Evolutionary conservation across 2,797 vertebrate species (phyloP).

Genomic region (Manis javanica): DNA sequence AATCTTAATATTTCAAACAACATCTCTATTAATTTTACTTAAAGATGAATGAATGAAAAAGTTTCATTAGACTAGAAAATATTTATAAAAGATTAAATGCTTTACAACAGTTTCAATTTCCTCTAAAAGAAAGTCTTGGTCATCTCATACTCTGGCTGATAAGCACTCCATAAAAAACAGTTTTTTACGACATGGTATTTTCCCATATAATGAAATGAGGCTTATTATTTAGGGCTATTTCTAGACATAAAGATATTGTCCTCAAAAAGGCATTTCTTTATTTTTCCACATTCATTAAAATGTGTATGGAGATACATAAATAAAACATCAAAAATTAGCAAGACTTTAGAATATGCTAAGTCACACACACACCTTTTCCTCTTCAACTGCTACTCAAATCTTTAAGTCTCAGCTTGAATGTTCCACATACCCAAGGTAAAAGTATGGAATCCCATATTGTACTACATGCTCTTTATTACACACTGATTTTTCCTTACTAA

Average conservation of each 20-base stretch:
- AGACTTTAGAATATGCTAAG: conserved; percentile 46
- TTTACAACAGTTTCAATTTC: conserved; percentile 59
- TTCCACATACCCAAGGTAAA: background rate
- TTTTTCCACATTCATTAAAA: conserved; percentile 54
- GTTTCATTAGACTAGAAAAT: conserved; percentile 41
- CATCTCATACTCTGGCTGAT: conserved; percentile 48
- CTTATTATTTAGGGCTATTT: conserved; percentile 45
- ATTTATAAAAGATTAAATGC: conserved; percentile 32
- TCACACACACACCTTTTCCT: background rate
- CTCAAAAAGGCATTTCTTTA: background rate
- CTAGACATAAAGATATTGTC: background rate
- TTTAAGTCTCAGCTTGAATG: background rate
- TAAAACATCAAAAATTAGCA: conserved; percentile 10
- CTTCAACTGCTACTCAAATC: background rate
- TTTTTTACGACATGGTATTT: conserved; percentile 64
- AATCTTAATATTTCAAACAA: conserved; percentile 16
- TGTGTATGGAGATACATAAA: background rate
- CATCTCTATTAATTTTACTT: background rate
- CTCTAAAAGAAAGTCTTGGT: conserved; percentile 45
- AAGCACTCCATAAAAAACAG: conserved; percentile 59
- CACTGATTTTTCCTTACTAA: background rate
- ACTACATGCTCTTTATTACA: background rate
- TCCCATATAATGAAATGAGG: conserved; percentile 52
- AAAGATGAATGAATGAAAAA: conserved; percentile 24
- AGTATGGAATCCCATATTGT: too few relatives aligned